phyloP scores from a whole-genome alignment of 1,140 invertebrate genomes.

The Bombyx mandarina region DNA sequence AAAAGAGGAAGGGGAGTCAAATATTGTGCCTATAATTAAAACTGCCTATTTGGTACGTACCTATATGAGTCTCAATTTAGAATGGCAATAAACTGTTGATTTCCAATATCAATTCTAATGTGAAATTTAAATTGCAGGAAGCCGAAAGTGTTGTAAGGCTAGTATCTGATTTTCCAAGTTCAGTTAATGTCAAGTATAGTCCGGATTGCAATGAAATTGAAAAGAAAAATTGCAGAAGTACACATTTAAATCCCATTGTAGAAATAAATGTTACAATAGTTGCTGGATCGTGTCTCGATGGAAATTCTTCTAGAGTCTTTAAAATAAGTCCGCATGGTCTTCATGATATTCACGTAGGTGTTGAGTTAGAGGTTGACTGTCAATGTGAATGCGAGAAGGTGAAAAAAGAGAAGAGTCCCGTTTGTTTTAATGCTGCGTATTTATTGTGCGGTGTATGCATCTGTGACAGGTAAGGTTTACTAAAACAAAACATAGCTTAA shows the following conservation, averaged over 20 bases:
- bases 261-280: conserved; percentile 25
- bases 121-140: conserved; percentile 17
- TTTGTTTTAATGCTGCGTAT: conserved; percentile 70
- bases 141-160: conserved; percentile 24
- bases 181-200: conserved; percentile 25
- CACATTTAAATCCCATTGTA: conserved; percentile 17
- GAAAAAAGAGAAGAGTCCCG: conserved; percentile 55
- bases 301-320: conserved; percentile 13
- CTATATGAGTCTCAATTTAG: neutral
- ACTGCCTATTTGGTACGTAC: conserved; percentile 78
- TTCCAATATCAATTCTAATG: neutral
- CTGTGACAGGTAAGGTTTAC: conserved; percentile 71
- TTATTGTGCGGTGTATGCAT: conserved; percentile 82
- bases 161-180: conserved; percentile 19
- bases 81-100: neutral
- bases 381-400: conserved; percentile 61
- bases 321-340: conserved; percentile 26
- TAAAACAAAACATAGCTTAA: neutral
- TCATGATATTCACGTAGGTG: conserved; percentile 25
- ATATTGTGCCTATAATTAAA: conserved; percentile 72
- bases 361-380: conserved; percentile 67
- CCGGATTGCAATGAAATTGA: conserved; percentile 26
- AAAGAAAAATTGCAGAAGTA: conserved; percentile 22
- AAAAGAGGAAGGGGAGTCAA: conserved; percentile 3
- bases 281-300: conserved; percentile 23